Percentiles rank a stretch among this genome's conserved stretches.
phyloP scores from a whole-genome alignment of 2,113 vertebrate species.

The Crotophaga sulcirostris region DNA sequence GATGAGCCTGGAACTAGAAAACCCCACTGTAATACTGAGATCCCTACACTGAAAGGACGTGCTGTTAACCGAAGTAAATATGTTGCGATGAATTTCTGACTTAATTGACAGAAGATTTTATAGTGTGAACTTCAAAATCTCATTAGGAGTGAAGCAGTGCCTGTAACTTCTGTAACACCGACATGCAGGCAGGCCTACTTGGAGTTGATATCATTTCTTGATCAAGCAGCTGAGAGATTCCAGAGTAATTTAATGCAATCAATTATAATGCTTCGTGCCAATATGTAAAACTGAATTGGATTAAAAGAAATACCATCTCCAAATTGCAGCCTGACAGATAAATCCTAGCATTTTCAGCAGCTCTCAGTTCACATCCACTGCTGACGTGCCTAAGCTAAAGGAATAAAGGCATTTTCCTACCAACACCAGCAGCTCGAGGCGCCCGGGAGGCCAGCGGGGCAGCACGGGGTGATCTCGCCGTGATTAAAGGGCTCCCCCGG shows the following conservation, averaged over 20 bases:
- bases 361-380: constrained; percentile 6
- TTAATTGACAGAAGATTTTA: constrained; percentile 75
- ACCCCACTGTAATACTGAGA: constrained; percentile 27
- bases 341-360: constrained; percentile 44
- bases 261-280: constrained; percentile 48
- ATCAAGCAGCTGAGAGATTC: constrained; percentile 59
- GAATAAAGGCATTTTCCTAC: constrained; percentile 13
- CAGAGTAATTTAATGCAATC: constrained; percentile 57
- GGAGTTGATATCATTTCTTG: constrained; percentile 33
- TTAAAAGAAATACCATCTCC: constrained; percentile 52
- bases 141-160: constrained; percentile 28
- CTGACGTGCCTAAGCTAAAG: not conserved
- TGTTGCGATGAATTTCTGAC: constrained; percentile 63
- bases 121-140: constrained; percentile 48
- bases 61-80: constrained; percentile 67
- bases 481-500: not conserved
- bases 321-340: constrained; percentile 44
- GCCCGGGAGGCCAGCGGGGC: fast-evolving
- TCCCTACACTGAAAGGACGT: constrained; percentile 37
- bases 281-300: constrained; percentile 55
- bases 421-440: not conserved
- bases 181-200: constrained; percentile 14
- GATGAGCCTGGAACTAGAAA: constrained; percentile 41
- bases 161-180: constrained; percentile 59
- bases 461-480: not conserved